Percentiles rank a stretch among this genome's conserved stretches.
Evolutionary conservation across 2,797 vertebrate species (phyloP).

Genomic region (Chaenodraco wilsoni): DNA sequence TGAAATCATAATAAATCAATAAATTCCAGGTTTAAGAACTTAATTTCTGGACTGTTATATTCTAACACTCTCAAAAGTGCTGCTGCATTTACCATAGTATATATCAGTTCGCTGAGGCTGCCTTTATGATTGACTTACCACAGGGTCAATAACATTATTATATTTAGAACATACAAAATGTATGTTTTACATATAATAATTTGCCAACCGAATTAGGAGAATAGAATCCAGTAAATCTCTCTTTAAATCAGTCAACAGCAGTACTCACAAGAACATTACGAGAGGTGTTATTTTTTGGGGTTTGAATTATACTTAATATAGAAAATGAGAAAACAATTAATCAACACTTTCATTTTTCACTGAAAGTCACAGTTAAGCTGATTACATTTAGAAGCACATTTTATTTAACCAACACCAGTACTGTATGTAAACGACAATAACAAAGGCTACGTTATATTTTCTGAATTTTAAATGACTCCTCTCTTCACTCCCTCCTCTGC

Average conservation of each 20-base stretch:
- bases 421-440: conserved; percentile 5
- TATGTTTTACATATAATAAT: not conserved
- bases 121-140: not conserved
- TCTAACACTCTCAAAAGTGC: not conserved
- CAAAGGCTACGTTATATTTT: not conserved
- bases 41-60: not conserved
- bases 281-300: not conserved
- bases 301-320: not conserved
- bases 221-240: not conserved
- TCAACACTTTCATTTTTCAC: not conserved
- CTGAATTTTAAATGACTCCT: not conserved
- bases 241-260: not conserved
- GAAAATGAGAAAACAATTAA: too few relatives aligned
- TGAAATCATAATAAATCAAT: conserved; percentile 33
- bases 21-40: conserved; percentile 12
- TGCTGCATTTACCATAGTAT: not conserved
- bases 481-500: conserved; percentile 62
- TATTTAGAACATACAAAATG: too few relatives aligned
- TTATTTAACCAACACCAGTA: not conserved
- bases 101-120: not conserved
- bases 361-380: not conserved
- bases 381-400: not conserved
- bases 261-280: not conserved
- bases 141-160: not conserved
- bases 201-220: not conserved